phyloP scores from a whole-genome alignment of 37 sponge, comb jelly and placozoan species.

The Diacarnus erythraeanus region DNA sequence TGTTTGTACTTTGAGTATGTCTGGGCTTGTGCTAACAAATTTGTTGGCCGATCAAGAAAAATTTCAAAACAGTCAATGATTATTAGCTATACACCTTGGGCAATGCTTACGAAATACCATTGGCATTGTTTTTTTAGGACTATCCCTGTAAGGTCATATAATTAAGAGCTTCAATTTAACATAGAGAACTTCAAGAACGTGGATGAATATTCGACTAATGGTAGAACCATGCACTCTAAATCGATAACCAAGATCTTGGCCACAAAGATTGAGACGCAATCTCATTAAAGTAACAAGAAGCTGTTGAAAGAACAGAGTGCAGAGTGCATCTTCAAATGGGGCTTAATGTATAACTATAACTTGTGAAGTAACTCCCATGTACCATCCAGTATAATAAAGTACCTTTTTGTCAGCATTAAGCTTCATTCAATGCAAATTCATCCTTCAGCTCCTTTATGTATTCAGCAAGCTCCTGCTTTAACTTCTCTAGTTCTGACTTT shows the following conservation, averaged over 20 bases:
- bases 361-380: neutral
- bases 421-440: neutral
- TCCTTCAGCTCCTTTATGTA: no score
- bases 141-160: constrained; percentile 67
- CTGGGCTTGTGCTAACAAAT: constrained; percentile 36
- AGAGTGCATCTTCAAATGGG: neutral
- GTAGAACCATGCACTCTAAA: constrained; percentile 34
- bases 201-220: constrained; percentile 18
- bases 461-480: neutral
- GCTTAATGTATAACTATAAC: neutral
- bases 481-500: neutral
- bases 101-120: constrained; percentile 42
- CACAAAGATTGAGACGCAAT: constrained; percentile 26
- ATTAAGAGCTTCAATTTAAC: constrained; percentile 28
- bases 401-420: neutral
- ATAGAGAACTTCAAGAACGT: neutral
- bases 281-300: constrained; percentile 29
- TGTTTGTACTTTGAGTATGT: constrained; percentile 36
- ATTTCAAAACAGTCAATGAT: constrained; percentile 56
- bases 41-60: constrained; percentile 40
- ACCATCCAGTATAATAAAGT: neutral
- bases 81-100: constrained; percentile 27
- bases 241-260: constrained; percentile 45
- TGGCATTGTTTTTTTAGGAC: constrained; percentile 48
- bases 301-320: constrained; percentile 45